Evolutionary conservation across 2,113 vertebrate species (phyloP).

Genomic region (Amblyornis subalaris): DNA sequence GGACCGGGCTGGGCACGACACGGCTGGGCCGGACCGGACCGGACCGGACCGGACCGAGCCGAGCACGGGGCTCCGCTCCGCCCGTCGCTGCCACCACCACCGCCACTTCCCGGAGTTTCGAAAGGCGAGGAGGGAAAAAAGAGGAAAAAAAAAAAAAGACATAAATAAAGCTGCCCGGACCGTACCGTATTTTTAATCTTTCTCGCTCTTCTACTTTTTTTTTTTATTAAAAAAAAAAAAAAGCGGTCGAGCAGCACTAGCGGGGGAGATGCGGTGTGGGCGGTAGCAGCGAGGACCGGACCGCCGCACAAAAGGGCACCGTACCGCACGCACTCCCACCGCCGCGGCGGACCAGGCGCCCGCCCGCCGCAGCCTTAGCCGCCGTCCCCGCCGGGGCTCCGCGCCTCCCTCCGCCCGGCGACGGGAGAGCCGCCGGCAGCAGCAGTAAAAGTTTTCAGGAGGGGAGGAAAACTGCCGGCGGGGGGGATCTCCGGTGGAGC

Average conservation of each 20-base stretch:
- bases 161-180: not conserved
- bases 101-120: constrained; percentile 5
- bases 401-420: not conserved
- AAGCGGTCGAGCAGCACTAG: not conserved
- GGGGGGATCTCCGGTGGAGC: not conserved
- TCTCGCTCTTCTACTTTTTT: not conserved
- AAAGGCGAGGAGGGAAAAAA: not conserved
- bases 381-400: not conserved
- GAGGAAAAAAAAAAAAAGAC: not conserved
- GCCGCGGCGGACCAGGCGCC: not conserved
- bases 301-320: constrained; percentile 61
- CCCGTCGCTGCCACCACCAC: not conserved
- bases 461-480: constrained; percentile 18
- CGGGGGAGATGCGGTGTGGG: not conserved
- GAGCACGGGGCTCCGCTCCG: not conserved
- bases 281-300: constrained; percentile 11
- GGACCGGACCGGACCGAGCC: no score
- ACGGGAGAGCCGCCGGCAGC: constrained; percentile 48
- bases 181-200: not conserved
- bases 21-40: not conserved
- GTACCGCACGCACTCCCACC: not conserved
- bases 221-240: not conserved
- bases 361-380: not conserved
- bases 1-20: not conserved
- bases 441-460: constrained; percentile 70